These are phyloP conservation scores for Saxidomus purpurata DNA, from an alignment of 1,140 invertebrate genomes.

Conservation along the genomic window DNA sequence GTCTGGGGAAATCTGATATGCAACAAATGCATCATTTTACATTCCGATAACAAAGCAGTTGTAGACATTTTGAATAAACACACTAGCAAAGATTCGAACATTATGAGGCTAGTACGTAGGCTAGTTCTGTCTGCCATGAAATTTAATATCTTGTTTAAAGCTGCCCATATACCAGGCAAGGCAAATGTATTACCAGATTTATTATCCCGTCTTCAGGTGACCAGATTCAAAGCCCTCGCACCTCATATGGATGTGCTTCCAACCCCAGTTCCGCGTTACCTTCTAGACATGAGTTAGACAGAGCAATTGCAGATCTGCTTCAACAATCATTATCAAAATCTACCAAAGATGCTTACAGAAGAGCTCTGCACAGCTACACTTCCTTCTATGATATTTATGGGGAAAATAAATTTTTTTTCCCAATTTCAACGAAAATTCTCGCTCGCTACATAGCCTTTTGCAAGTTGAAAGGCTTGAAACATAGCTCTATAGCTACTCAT, in stretches of 20 bases:
- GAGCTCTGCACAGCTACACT: too few relatives aligned
- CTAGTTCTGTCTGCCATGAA: slow-evolving; percentile 35
- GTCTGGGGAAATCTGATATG: not conserved
- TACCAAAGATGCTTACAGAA: not conserved
- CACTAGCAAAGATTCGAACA: too few relatives aligned
- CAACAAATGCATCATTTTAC: not conserved
- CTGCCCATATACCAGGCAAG: slow-evolving; percentile 62
- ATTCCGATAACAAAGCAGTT: slow-evolving; percentile 42
- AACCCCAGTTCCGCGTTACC: not conserved
- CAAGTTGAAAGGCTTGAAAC: too few relatives aligned
- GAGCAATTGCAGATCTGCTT: not conserved
- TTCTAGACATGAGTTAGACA: not conserved
- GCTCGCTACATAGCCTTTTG: too few relatives aligned
- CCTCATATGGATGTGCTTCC: slow-evolving; percentile 25
- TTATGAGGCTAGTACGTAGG: slow-evolving; percentile 58
- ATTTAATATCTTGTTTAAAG: slow-evolving; percentile 49
- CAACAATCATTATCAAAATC: not conserved
- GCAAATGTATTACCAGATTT: too few relatives aligned
- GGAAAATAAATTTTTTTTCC: too few relatives aligned
- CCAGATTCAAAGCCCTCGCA: not conserved
- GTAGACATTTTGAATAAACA: slow-evolving; percentile 64
- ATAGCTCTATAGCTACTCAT: too few relatives aligned
- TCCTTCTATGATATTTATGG: too few relatives aligned
- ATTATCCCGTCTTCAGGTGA: too few relatives aligned
- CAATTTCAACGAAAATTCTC: too few relatives aligned